phyloP scores from a whole-genome alignment of 2,113 vertebrate genomes.

The Chlorocebus sabaeus region DNA sequence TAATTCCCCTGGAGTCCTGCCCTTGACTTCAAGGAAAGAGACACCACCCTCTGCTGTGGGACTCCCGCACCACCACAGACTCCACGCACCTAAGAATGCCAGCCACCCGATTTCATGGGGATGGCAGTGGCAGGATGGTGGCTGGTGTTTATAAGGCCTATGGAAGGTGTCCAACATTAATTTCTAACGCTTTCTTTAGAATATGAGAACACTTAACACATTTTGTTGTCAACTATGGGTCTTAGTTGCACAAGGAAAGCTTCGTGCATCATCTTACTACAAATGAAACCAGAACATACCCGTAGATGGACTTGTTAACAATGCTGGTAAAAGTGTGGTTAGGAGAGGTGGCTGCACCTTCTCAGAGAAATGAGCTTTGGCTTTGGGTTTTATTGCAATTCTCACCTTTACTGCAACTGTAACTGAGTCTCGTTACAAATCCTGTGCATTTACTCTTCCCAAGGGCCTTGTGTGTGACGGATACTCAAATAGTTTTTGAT shows the following conservation, averaged over 20 bases:
- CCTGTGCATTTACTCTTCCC: neutral
- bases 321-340: neutral
- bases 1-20: neutral
- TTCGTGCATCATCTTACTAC: neutral
- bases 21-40: neutral
- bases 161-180: neutral
- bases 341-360: neutral
- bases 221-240: neutral
- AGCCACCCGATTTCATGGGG: rapidly evolving
- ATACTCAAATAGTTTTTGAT: neutral
- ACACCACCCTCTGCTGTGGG: neutral
- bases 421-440: no score
- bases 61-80: neutral
- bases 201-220: neutral
- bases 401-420: neutral
- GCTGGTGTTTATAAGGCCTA: rapidly evolving
- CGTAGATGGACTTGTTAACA: neutral
- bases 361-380: neutral
- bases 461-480: neutral
- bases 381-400: neutral
- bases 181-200: neutral
- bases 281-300: conserved; percentile 29
- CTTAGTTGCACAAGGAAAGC: neutral
- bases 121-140: rapidly evolving
- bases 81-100: neutral